Evolutionary conservation across 2,888 invertebrate genomes (phyloP), one percentile per base, ranked within the genome.

Genomic region (Gandaritis pyraliata): DNA sequence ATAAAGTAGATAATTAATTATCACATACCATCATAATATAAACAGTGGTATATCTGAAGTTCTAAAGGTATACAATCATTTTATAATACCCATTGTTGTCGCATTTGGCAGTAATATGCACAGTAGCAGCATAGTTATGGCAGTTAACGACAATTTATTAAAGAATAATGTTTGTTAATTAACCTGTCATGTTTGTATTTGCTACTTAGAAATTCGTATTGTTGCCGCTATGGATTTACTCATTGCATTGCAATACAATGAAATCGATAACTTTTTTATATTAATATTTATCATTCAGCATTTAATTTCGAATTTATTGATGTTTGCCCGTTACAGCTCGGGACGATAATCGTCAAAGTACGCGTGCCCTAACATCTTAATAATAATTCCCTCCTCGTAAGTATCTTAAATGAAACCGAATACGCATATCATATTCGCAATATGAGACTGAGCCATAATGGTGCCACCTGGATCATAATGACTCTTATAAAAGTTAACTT

Each of bases 331-430:
- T n/a, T n/a, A n/a, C n/a, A n/a, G 33, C 52, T 54, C 38, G 12
- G 29, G 39, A 55, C 57, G 53, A 51, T 59, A 49, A 59, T 51
- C 15, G 41, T 16, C 48, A 50, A 53, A 52, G 51, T 59, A 63
- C 71, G 68, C 67, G 70, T 69, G 67, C 69, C 64, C 58, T 56
- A 58, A 65, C 65, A 55, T 51, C 62, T 46, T 54, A 54, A 53
- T 66, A 67, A 66, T 65, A 65, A 66, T 60, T 67, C 54, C 43
- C 53, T 38, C 47, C 43, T 50, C 62, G 36, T 66, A 69, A 61
- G 61, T 65, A 67, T 72, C 64, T 69, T 69, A 61, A 59, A 46
- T 65, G 70, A 53, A 70, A 70, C 69, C 36, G 38, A 68, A 72
- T 68, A 65, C 65, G 59, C 65, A 54, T 61, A 64, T 67, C 66